Evolutionary conservation across 2,113 vertebrate genomes (phyloP), one percentile per base, ranked within the genome.

Genomic region (Nanger granti): DNA sequence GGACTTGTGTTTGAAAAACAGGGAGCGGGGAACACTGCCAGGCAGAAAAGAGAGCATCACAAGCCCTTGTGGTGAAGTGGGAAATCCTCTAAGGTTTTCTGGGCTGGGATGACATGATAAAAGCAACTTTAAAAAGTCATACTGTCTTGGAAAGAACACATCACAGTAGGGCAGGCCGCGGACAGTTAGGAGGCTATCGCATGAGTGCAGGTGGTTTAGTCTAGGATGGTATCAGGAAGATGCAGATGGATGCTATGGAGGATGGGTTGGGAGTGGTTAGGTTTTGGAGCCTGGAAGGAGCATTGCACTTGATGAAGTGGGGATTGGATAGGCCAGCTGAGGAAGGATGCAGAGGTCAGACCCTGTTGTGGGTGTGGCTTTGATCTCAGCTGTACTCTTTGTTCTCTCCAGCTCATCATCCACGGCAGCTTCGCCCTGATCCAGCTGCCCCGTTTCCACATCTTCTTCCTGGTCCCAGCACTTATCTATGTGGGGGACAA

Each of bases 351-450:
- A 64, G 52, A 31, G 52, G 17, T 73, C 34, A n/a, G 66, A 31
- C 37, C 47, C 28, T 55, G 9, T 20, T 79, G 60, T 34, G n/a
- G 26, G 10, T 18, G 8, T 69, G 10, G 2, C n/a, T 41, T 52
- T 14, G 11, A 8, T 64, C 60, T 96, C 29, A 97, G 41, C 64
- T 26, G 4, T 73, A 7, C 41, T 87, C 60, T 89, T 66, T 12
- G 4, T 5, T 96, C 79, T 73, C 3, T 89, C 44, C 97, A 99
- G 99, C 99, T 99, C 9, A 98, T 99, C 94, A 98, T 99, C 97
- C 99, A 99, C 0, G 99, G 99, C 90, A 99, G 99, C 98, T 99
- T 98, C 0, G 99, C 99, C 0, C 98, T 99, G 76, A 98, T 99
- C 96, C 99, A 99, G 98, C 98, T 99, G 97, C 99, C 99, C 7